These are phyloP conservation scores for Parascotia fuliginaria DNA, from an alignment of 2,888 invertebrate genomes.

Conservation along the genomic window DNA sequence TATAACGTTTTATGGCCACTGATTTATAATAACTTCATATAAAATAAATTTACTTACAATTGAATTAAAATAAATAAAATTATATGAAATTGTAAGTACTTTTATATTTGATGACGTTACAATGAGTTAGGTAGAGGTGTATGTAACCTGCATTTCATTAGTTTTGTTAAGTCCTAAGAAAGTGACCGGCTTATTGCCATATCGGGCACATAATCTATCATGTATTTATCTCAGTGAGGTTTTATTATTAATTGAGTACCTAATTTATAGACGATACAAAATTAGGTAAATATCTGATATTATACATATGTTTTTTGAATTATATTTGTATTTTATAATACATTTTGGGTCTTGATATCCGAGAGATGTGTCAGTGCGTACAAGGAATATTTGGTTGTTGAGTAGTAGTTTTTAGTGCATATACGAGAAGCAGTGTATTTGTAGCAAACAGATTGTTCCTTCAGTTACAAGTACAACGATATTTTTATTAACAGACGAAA, in stretches of 20 bases:
- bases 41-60: conserved; percentile 7
- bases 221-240: neutral
- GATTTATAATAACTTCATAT: conserved; percentile 19
- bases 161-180: no score
- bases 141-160: neutral
- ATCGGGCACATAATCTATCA: neutral
- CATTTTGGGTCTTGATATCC: no score
- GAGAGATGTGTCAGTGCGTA: no score
- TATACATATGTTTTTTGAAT: neutral
- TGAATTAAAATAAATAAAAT: neutral
- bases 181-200: no score
- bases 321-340: neutral
- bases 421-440: no score
- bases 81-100: neutral
- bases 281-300: no score
- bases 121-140: no score
- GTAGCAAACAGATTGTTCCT: no score
- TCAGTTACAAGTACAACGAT: no score
- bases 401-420: no score
- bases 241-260: neutral
- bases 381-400: no score
- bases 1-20: conserved; percentile 43
- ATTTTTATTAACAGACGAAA: no score
- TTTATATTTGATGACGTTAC: neutral
- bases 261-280: neutral